Evolutionary conservation across 2,113 vertebrate genomes (phyloP).

Genomic region (Etheostoma cragini): DNA sequence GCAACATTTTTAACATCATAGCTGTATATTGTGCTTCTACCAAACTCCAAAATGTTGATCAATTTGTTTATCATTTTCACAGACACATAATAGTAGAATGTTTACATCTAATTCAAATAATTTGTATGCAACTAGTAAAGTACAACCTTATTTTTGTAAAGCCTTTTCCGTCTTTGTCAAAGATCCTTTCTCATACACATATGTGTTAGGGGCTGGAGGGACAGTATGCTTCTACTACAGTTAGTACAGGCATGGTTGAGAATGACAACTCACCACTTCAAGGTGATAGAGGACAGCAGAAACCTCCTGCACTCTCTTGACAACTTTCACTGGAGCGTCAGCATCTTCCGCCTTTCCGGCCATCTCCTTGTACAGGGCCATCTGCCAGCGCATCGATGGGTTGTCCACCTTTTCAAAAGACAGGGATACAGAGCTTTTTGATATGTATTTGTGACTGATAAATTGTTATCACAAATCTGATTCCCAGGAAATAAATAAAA

Average conservation of each 20-base stretch:
- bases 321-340: slow-evolving; percentile 89
- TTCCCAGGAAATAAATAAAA: background rate
- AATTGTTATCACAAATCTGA: background rate
- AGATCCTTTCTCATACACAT: background rate
- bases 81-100: background rate
- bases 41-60: background rate
- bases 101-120: background rate
- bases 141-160: background rate
- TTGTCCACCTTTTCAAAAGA: slow-evolving; percentile 87
- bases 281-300: slow-evolving; percentile 93
- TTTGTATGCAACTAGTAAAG: background rate
- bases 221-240: background rate
- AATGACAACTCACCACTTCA: slow-evolving; percentile 84
- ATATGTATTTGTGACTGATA: background rate
- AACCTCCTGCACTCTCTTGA: slow-evolving; percentile 93
- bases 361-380: slow-evolving; percentile 92
- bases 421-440: slow-evolving; percentile 22
- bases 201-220: background rate
- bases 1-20: background rate
- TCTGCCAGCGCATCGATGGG: slow-evolving; percentile 94
- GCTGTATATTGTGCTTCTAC: background rate
- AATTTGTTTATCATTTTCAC: background rate
- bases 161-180: background rate
- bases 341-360: slow-evolving; percentile 92
- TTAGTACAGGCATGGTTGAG: background rate